A percentile compares a stretch with the other conserved stretches of the same genome.
Evolutionary conservation across 92 coral and sea anemone genomes (phyloP).

Genomic region (Bergia puertoricense): DNA sequence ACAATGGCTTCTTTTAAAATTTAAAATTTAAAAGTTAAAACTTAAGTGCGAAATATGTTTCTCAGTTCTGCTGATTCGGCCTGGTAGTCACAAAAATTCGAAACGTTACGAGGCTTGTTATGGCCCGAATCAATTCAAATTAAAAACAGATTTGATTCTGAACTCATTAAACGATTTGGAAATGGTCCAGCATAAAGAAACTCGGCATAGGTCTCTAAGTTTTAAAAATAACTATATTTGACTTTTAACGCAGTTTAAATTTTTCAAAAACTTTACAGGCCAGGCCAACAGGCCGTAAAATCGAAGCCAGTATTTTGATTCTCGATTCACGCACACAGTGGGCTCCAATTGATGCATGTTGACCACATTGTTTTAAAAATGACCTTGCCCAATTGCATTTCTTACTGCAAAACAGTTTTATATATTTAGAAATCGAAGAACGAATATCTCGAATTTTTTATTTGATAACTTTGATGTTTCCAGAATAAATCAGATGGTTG

Average conservation of each 20-base stretch:
- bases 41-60: too few species aligned
- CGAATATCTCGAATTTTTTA: background rate
- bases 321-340: background rate
- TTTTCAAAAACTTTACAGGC: background rate
- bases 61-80: background rate
- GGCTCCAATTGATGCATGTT: background rate
- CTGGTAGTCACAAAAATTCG: background rate
- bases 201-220: background rate
- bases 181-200: background rate
- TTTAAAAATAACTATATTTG: background rate
- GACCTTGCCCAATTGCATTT: background rate
- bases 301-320: background rate
- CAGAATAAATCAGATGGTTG: background rate
- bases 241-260: background rate
- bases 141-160: too few species aligned
- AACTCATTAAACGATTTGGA: background rate
- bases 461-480: background rate
- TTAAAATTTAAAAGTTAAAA: too few species aligned
- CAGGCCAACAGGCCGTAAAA: background rate
- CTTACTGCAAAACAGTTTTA: background rate
- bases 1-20: background rate
- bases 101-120: too few species aligned
- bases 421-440: background rate
- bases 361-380: background rate
- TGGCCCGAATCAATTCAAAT: too few species aligned